Evolutionary conservation across 2,888 invertebrate species (phyloP), one percentile per base, ranked within the genome.

Genomic region (Himalopsyche kuldschensis): DNA sequence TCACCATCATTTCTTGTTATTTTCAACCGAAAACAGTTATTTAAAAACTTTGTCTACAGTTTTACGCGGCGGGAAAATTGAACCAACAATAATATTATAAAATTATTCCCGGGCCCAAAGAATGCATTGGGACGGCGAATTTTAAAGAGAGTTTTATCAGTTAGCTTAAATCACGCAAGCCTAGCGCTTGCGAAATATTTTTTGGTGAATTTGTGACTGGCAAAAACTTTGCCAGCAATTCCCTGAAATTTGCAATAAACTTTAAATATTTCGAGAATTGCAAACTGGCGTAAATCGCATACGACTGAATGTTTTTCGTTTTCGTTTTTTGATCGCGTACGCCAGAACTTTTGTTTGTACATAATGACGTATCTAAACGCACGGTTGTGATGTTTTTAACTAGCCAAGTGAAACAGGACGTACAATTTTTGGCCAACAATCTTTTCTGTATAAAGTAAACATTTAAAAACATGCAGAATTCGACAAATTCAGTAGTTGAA

Each of bases 191-290:
- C 79, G 76, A 79, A 82, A 82, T 63, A 82, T 82, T 84, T 84
- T 83, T 82, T 75, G 84, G 82, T 32, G 75, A 80, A 82, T 82
- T 84, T 84, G 84, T 79, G 76, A 75, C 55, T 48, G 75, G 55
- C 76, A 46, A 82, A 84, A 82, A 82, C 79, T 84, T 84, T 81
- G 27, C 47, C 32, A 31, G 76, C 48, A 35, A 24, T 32, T 48
- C 6, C 27, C 48, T 76, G 41, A 80, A 80, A 80, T 75, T 76
- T 27, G 27, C 55, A 79, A 41, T 63, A 79, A 55, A 63, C 76
- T 41, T 46, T 24, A 41, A 41, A 78, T 24, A 24, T 78, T 78
- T n/a, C 27, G 1, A 10, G 46, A n/a, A n/a, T 27, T 17, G 46
- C 35, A 41, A 46, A 46, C 10, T 17, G 15, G 27, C 3, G 24